These are phyloP conservation scores for Selenia dentaria DNA, from an alignment of 2,888 invertebrate species.

Conservation along the genomic window DNA sequence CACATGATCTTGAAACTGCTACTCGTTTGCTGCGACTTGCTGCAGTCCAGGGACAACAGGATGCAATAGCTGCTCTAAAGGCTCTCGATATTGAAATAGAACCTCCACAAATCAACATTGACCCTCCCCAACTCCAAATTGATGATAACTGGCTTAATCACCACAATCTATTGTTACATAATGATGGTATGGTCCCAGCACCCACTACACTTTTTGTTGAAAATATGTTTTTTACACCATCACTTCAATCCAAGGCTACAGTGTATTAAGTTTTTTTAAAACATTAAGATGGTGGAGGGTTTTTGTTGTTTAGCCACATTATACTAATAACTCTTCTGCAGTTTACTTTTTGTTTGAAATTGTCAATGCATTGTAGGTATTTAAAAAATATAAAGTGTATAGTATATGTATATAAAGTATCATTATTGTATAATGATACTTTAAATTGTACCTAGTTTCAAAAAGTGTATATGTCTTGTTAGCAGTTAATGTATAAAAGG, in stretches of 20 bases:
- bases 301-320: constrained; percentile 14
- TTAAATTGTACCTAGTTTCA: too few species aligned
- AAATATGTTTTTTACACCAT: constrained; percentile 53
- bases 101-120: constrained; percentile 36
- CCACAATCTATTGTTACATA: constrained; percentile 41
- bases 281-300: constrained; percentile 16
- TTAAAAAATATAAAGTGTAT: too few species aligned
- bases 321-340: too few species aligned
- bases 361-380: too few species aligned
- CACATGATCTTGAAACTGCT: constrained; percentile 76
- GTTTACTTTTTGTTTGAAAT: too few species aligned
- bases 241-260: constrained; percentile 46
- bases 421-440: too few species aligned
- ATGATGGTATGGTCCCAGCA: constrained; percentile 54
- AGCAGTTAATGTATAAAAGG: too few species aligned
- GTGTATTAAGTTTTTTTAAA: constrained; percentile 41
- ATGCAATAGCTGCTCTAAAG: constrained; percentile 82
- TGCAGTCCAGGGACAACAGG: constrained; percentile 85
- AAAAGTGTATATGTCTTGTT: too few species aligned
- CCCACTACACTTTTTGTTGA: constrained; percentile 66
- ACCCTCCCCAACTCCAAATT: constrained; percentile 32
- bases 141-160: constrained; percentile 50
- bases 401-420: too few species aligned
- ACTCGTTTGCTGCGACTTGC: constrained; percentile 77
- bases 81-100: constrained; percentile 53